Base-by-base conservation (phyloP, 2,113 vertebrate genomes). In the Zonotrichia leucophrys region DNA sequence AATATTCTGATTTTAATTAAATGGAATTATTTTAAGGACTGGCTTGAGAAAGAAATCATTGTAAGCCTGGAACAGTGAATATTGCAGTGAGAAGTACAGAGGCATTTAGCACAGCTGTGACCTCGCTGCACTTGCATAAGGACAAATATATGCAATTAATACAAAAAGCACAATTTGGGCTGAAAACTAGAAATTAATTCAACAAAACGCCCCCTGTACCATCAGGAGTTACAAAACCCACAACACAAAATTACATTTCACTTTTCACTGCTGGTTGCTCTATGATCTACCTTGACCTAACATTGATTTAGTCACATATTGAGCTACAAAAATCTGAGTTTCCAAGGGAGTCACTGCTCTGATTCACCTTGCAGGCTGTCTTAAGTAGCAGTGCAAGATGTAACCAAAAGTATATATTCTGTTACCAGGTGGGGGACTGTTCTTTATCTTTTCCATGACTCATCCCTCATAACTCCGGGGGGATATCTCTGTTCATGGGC, bases 171-270 rank as follows among this genome's bases (percentile, higher is more conserved):
- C 33, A 12, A 22, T 9, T 10, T 4, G 78, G 59, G n/a, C 27
- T 31, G 47, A 62, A 87, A 70, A 25, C 5, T 10, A 31, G 17
- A 67, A 22, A 19, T 28, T 16, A 39, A 17, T 19, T 52, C 46
- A 60, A 15, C 8, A 25, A 41, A 63, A 12, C 0, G 1, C 6
- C 6, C 4, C 17, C 47, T 9, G 5, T 3, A 22, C 13, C n/a
- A 17, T 8, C 30, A 62, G 12, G 31, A 58, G 19, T 63, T 42
- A 24, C 42, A 21, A 49, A 85, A 53, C 12, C 62, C 9, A 11
- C 27, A 67, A 30, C 24, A n/a, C 19, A 16, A 47, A 27, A 55
- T 41, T 20, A 2, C 11, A 55, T 37, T 50, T 77, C 21, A 28
- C 5, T 58, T 70, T 31, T 44, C 35, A 8, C 49, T 46, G 7